These are phyloP conservation scores for Sphaeridia pumilis DNA, from an alignment of 2,888 invertebrate genomes.

Conservation along the genomic window DNA sequence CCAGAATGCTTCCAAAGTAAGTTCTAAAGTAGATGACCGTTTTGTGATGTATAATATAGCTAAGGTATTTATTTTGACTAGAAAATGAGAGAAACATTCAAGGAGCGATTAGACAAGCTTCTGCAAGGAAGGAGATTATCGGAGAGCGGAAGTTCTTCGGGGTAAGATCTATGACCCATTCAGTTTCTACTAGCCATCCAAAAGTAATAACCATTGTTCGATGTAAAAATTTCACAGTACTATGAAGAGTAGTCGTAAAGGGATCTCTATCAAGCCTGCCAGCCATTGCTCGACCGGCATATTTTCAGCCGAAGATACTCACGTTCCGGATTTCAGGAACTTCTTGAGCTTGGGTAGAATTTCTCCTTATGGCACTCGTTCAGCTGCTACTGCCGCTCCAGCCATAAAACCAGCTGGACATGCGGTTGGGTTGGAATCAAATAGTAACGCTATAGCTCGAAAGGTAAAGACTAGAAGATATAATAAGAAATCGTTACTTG, in stretches of 20 bases:
- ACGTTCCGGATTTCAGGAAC: neutral
- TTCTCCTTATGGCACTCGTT: neutral
- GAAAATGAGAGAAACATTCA: conserved; percentile 1
- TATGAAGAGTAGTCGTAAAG: neutral
- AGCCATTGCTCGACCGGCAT: conserved; percentile 12
- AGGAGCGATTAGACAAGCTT: conserved; percentile 8
- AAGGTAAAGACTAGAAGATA: conserved; percentile 9
- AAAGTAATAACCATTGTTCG: too few species aligned
- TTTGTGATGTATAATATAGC: too few species aligned
- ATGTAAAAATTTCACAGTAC: conserved; percentile 2
- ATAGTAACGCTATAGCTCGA: conserved; percentile 4
- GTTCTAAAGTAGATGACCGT: too few species aligned
- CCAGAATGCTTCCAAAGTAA: conserved; percentile 10
- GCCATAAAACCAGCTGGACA: conserved; percentile 16
- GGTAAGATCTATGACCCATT: too few species aligned
- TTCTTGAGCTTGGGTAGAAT: neutral
- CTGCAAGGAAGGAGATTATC: conserved; percentile 6
- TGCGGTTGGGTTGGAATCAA: conserved; percentile 3
- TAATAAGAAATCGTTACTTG: conserved; percentile 4
- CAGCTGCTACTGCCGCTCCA: neutral
- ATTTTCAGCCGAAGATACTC: neutral
- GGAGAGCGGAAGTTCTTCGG: too few species aligned
- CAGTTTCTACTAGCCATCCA: too few species aligned
- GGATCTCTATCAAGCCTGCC: conserved; percentile 9
- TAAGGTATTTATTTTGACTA: neutral